These are phyloP conservation scores for Tinea semifulvella DNA, from an alignment of 2,888 invertebrate species.

Conservation along the genomic window DNA sequence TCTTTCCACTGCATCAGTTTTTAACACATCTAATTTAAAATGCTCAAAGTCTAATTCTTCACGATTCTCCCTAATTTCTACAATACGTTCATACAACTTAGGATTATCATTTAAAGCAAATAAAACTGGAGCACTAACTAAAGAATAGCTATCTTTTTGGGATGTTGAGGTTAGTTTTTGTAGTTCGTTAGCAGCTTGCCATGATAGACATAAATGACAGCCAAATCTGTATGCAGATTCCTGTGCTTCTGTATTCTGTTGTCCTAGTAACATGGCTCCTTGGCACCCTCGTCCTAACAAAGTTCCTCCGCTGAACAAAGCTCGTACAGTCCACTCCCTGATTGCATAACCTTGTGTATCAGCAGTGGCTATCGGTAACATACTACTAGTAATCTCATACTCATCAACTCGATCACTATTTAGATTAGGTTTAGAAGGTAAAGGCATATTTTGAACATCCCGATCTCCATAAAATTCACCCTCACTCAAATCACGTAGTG, in stretches of 20 bases:
- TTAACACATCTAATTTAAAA: conserved; percentile 42
- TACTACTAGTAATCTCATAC: conserved; percentile 41
- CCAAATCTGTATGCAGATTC: conserved; percentile 81
- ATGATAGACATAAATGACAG: conserved; percentile 80
- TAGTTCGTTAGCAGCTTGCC: conserved; percentile 72
- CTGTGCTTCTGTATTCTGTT: conserved; percentile 72
- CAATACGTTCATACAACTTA: conserved; percentile 63
- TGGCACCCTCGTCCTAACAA: conserved; percentile 79
- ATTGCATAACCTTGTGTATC: conserved; percentile 63
- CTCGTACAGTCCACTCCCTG: conserved; percentile 76
- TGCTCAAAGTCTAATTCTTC: conserved; percentile 69
- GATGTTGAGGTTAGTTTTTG: conserved; percentile 57
- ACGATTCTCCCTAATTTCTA: conserved; percentile 65
- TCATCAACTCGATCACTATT: conserved; percentile 26
- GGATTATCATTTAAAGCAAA: conserved; percentile 82
- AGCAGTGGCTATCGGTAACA: conserved; percentile 43
- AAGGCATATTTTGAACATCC: conserved; percentile 77
- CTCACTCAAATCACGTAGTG: conserved; percentile 82
- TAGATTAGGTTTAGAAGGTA: conserved; percentile 68
- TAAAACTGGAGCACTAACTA: conserved; percentile 85
- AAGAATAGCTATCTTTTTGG: conserved; percentile 68
- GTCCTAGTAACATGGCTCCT: conserved; percentile 79
- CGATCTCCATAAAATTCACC: conserved; percentile 82
- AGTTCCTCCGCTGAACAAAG: conserved; percentile 74
- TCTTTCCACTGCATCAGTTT: conserved; percentile 43